These are phyloP conservation scores for Panonychus citri DNA, from an alignment of 1,140 invertebrate species.

Conservation along the genomic window DNA sequence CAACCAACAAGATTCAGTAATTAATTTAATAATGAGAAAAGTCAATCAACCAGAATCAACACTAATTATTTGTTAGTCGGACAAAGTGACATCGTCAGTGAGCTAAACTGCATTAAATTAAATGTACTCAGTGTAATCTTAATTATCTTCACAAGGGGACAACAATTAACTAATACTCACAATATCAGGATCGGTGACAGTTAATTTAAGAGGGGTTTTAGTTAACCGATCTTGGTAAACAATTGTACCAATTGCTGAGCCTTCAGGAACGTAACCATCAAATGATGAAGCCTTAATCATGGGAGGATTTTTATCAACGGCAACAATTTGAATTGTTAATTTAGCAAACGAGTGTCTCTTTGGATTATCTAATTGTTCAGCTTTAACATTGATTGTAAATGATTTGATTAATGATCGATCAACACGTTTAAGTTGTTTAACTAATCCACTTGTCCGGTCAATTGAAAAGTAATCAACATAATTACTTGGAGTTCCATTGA, in stretches of 20 bases:
- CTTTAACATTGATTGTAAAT: conserved; percentile 49
- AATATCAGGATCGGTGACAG: conserved; percentile 55
- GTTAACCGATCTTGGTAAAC: conserved; percentile 33
- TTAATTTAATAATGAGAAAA: no score
- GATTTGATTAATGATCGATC: conserved; percentile 47
- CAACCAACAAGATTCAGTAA: no score
- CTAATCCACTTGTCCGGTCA: conserved; percentile 37
- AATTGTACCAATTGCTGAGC: conserved; percentile 53
- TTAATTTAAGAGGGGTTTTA: conserved; percentile 37
- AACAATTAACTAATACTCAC: conserved; percentile 27
- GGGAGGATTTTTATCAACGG: conserved; percentile 59
- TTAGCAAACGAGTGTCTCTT: conserved; percentile 55
- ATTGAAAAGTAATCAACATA: conserved; percentile 15
- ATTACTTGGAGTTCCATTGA: conserved; percentile 32
- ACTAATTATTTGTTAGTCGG: no score
- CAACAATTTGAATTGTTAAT: conserved; percentile 49
- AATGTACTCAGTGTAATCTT: no score
- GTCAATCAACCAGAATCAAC: no score
- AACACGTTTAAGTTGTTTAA: conserved; percentile 51
- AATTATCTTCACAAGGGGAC: background rate
- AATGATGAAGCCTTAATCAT: conserved; percentile 40
- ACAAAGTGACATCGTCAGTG: no score
- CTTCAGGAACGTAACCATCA: conserved; percentile 59
- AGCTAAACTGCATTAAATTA: no score
- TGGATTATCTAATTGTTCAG: conserved; percentile 50